Conservation (phyloP, 2,888 invertebrate genomes). For the Notodonta ziczac region DNA sequence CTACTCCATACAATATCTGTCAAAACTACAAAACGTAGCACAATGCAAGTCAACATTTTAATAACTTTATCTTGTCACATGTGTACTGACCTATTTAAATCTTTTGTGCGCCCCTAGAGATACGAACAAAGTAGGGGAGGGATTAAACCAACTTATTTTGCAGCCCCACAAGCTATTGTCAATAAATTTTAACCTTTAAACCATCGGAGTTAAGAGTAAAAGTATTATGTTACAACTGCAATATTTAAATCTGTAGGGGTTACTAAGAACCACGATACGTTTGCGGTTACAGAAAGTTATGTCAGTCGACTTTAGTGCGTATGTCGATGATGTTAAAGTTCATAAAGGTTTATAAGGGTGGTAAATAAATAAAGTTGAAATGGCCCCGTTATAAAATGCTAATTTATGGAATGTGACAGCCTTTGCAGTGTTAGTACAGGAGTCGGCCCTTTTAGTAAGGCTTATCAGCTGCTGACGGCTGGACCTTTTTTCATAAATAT, state of each 20-base stretch:
- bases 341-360: no score
- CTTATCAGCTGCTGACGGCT: no score
- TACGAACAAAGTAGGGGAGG: constrained; percentile 17
- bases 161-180: background rate
- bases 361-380: constrained; percentile 23
- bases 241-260: background rate
- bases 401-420: constrained; percentile 54
- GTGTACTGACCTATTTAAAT: constrained; percentile 56
- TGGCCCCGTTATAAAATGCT: constrained; percentile 64
- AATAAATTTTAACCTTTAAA: constrained; percentile 1
- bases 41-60: constrained; percentile 21
- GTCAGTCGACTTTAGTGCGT: constrained; percentile 9
- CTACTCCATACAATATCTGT: constrained; percentile 13
- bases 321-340: fast-evolving
- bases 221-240: background rate
- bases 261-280: background rate
- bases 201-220: fast-evolving
- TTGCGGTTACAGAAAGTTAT: background rate
- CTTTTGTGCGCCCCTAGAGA: constrained; percentile 38
- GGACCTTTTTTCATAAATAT: no score
- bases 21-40: constrained; percentile 13
- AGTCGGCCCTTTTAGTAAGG: constrained; percentile 14
- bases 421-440: constrained; percentile 33
- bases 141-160: background rate
- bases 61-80: constrained; percentile 45